Conservation (phyloP, 2,113 vertebrate species). For the Ochotona princeps region DNA sequence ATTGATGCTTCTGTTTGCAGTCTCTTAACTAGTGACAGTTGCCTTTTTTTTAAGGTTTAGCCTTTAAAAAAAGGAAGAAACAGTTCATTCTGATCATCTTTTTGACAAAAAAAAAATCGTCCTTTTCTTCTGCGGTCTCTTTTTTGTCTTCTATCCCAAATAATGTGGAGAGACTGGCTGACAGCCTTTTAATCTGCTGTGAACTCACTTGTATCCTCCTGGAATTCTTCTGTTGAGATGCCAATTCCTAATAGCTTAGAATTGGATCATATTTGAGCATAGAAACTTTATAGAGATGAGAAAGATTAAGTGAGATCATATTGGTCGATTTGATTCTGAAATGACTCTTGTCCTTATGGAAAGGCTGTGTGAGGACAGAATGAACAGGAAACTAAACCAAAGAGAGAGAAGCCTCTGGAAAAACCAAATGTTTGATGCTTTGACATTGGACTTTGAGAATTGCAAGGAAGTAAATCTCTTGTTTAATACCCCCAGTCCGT, state of each 20-base stretch:
- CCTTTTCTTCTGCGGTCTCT: no score
- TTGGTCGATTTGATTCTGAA: neutral
- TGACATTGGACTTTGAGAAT: neutral
- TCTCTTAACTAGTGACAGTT: neutral
- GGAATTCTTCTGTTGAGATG: neutral
- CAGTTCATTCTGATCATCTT: neutral
- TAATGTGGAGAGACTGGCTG: neutral
- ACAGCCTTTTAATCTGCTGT: neutral
- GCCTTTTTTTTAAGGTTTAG: neutral
- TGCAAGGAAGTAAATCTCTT: neutral
- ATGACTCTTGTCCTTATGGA: neutral
- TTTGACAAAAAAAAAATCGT: neutral
- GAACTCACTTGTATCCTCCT: neutral
- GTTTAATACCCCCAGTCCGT: neutral
- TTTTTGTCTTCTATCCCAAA: neutral
- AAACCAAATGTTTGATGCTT: neutral
- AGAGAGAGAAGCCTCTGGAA: neutral
- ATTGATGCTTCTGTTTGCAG: neutral
- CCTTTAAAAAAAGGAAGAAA: no score
- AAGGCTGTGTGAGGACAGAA: neutral
- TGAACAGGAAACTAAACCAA: neutral
- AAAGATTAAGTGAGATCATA: neutral
- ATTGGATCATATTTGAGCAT: neutral
- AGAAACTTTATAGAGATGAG: neutral
- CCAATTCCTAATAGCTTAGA: neutral